Base-by-base conservation (phyloP, 2,888 invertebrate species). In the Cephus runcator region DNA sequence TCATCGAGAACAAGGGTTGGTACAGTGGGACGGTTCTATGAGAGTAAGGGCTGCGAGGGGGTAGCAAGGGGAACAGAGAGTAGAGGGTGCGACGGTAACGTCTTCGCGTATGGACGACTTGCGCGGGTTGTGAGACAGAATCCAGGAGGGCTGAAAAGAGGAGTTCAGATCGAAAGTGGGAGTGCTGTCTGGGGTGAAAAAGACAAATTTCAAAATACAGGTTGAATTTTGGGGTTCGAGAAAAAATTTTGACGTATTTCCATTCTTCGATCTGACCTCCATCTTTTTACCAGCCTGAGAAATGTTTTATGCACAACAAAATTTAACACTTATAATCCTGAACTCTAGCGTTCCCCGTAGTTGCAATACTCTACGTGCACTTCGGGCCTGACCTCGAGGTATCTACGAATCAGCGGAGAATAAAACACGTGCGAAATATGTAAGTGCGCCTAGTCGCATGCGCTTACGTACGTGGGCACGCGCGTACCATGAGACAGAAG, bases 201-300 rank as follows among this genome's bases (percentile, higher is more conserved):
- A 34, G 56, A 40, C n/a, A 30, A 69, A 68, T 73, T 73, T 23
- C 40, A 40, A 56, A n/a, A 68, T 35, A 75, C 75, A 74, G 79
- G 0, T 4, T 35, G 15, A 31, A 0, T 30, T 30, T 12, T 31
- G 11, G 15, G n/a, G n/a, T n/a, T 73, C 12, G 75, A 31, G 69
- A 56, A 35, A 11, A 15, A 69, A 6, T 6, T 30, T 34, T 34
- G 9, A 33, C 33, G 33, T 33, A 33, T 33, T 3, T 33, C 33
- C 3, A 33, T 4, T 33, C 4, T 33, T 33, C 33, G 33, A 33
- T 33, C 33, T 33, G 33, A 33, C 33, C 33, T 33, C 3, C 35
- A 33, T 33, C 40, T 35, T 71, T 75, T 74, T 78, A 69, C 75
- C 68, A 30, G 12, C 11, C 80, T 74, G 78, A 80, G 76, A 78